These are phyloP conservation scores for Tragelaphus eurycerus DNA, from an alignment of 2,797 vertebrate species.

Conservation along the genomic window DNA sequence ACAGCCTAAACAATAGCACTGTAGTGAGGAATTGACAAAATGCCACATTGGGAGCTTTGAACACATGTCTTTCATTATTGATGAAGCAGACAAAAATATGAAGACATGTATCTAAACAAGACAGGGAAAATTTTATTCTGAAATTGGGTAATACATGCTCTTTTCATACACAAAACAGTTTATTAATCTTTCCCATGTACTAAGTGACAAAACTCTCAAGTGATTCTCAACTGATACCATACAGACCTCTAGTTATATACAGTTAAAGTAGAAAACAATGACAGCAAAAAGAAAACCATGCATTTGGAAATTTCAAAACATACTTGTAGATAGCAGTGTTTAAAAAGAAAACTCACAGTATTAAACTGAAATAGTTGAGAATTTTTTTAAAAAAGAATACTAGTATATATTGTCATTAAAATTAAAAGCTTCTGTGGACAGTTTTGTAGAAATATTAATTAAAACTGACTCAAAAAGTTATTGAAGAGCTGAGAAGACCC, in stretches of 20 bases:
- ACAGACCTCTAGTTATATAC: background rate
- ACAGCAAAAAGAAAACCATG: background rate
- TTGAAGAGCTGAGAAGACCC: background rate
- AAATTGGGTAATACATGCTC: background rate
- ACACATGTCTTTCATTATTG: background rate
- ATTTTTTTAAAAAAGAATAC: background rate
- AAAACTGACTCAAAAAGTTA: background rate
- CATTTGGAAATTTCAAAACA: background rate
- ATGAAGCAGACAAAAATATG: background rate
- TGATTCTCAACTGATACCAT: background rate
- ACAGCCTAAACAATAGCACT: background rate
- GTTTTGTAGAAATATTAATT: slow-evolving; percentile 2
- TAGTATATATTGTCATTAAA: background rate
- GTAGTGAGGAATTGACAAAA: background rate
- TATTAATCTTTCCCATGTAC: background rate
- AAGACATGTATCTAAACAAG: background rate
- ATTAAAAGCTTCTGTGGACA: background rate
- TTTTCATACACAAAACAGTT: background rate
- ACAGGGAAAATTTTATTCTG: background rate
- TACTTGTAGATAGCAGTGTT: background rate
- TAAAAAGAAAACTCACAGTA: background rate
- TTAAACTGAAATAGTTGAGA: slow-evolving; percentile 3
- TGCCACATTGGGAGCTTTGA: background rate
- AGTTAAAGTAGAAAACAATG: background rate
- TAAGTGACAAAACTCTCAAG: background rate